Percentiles rank a stretch among this genome's conserved stretches.
These are phyloP conservation scores for Conus ventricosus DNA, from an alignment of 1,140 invertebrate species.

Conservation along the genomic window DNA sequence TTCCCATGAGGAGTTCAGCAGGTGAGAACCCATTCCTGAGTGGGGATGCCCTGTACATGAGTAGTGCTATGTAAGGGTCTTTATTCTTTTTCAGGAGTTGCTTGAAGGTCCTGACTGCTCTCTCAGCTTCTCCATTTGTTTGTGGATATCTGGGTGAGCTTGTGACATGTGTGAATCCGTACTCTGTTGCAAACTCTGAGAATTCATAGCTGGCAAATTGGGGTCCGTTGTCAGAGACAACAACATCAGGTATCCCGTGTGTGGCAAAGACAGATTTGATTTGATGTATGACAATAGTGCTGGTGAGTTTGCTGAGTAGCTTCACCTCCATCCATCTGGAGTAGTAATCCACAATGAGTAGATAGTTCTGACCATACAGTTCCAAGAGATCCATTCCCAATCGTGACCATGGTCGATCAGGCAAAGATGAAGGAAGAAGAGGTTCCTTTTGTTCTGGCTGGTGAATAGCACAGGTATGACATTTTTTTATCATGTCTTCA, in stretches of 20 bases:
- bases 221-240: neutral
- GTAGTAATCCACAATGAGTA: conserved; percentile 50
- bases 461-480: too few relatives aligned
- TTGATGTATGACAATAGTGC: neutral
- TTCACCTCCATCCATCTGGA: conserved; percentile 45
- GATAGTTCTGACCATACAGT: conserved; percentile 33
- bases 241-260: conserved; percentile 46
- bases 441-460: conserved; percentile 37
- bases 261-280: conserved; percentile 50
- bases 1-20: conserved; percentile 24
- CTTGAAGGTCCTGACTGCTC: conserved; percentile 52
- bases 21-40: conserved; percentile 35
- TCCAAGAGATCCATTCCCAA: conserved; percentile 31
- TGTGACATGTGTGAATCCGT: conserved; percentile 51
- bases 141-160: conserved; percentile 45
- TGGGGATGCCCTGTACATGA: conserved; percentile 41
- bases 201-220: conserved; percentile 54
- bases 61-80: conserved; percentile 44
- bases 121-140: conserved; percentile 51
- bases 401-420: conserved; percentile 42
- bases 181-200: conserved; percentile 56
- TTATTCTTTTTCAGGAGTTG: conserved; percentile 36
- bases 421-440: too few relatives aligned
- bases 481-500: too few relatives aligned
- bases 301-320: neutral